Evolutionary conservation across 2,797 vertebrate genomes (phyloP), one percentile per base, ranked within the genome.

Genomic region (Eutrigla gurnardus): DNA sequence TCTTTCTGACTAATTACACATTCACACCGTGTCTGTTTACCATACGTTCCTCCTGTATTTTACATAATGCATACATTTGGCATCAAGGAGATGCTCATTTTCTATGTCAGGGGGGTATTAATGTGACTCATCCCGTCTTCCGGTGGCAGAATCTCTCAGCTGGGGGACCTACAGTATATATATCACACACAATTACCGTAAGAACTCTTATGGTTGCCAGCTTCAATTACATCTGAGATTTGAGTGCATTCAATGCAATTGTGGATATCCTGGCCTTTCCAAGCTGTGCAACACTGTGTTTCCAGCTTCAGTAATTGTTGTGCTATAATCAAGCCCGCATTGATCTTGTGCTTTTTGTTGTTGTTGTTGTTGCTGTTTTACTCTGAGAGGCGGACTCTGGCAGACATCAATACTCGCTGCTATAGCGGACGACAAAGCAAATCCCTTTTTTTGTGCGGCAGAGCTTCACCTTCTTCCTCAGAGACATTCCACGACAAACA

Each of bases 211-310:
- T 53, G 60, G 79, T 80, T 88, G 80, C 76, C 82, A 80, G 70
- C 60, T 81, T 82, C 79, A 86, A 88, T 90, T 89, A 86, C 81
- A 87, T 82, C 73, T 55, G 12, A 1, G 65, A 84, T 86, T 77
- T 82, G 33, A 86, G 74, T 80, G 80, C 61, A 80, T 83, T 67
- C 68, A 87, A 87, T 88, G 78, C 77, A 78, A 59, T 81, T 88
- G 70, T 40, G 39, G 50, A 75, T 77, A 80, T 77, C 59, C 15
- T 1, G 42, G 54, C 72, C 75, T 81, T 85, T 82, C 49, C 78
- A 75, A 82, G 77, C 77, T 45, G 54, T 25, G 45, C 40, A 59
- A 59, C 68, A 25, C 78, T 68, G 55, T 69, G 49, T 74, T 75
- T 79, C 49, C 42, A 73, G 73, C 58, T 47, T 75, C 43, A 37